Conservation (phyloP, 2,797 vertebrate species). For the Pterois miles region DNA sequence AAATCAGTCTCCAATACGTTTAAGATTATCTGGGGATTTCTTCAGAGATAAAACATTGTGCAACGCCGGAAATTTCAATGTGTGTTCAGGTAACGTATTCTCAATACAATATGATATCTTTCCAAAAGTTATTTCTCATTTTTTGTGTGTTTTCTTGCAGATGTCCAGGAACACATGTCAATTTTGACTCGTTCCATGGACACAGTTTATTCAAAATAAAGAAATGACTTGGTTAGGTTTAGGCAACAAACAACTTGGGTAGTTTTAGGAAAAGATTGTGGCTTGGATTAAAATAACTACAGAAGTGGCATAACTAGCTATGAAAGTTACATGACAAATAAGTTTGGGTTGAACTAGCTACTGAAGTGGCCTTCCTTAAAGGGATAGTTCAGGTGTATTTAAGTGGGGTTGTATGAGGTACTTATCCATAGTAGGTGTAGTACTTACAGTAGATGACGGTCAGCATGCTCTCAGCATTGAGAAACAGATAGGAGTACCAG, state of each 20-base stretch:
- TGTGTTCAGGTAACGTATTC: neutral
- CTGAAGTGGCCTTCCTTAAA: too few species aligned
- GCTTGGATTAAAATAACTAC: neutral
- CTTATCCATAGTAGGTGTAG: too few species aligned
- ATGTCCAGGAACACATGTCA: neutral
- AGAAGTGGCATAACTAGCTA: neutral
- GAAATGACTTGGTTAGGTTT: neutral
- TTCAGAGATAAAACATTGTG: neutral
- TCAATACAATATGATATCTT: neutral
- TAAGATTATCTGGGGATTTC: neutral
- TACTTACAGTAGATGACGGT: too few species aligned
- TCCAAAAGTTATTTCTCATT: neutral
- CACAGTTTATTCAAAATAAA: neutral
- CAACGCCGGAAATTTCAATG: neutral
- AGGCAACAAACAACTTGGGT: neutral
- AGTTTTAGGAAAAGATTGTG: neutral
- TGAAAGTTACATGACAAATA: neutral
- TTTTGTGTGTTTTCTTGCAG: neutral
- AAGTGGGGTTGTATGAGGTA: too few species aligned
- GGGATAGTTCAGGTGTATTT: too few species aligned
- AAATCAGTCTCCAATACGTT: slow-evolving; percentile 1
- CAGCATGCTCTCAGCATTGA: fast-evolving
- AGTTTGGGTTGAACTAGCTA: neutral
- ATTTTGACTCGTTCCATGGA: neutral
- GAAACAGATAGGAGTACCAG: too few species aligned